phyloP scores from a whole-genome alignment of 2,797 vertebrate species.

The Limosa lapponica region DNA sequence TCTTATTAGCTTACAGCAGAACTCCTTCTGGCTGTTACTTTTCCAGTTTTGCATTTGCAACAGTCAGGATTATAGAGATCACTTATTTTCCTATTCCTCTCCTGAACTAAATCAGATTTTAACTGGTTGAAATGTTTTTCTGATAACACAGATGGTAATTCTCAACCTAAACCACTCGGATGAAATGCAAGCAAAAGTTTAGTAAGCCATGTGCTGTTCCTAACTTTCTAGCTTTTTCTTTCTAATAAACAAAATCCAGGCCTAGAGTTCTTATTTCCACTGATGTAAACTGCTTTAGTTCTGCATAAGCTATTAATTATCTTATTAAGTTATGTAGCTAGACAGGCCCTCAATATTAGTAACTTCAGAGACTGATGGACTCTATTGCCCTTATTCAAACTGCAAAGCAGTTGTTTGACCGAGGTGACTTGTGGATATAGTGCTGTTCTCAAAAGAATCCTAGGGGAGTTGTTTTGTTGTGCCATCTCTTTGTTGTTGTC shows the following conservation, averaged over 20 bases:
- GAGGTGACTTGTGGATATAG: not conserved
- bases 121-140: not conserved
- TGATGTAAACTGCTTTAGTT: not conserved
- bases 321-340: not conserved
- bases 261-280: not conserved
- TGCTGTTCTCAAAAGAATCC: not conserved
- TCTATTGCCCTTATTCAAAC: not conserved
- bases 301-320: not conserved
- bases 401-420: not conserved
- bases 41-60: not conserved
- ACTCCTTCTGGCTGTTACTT: not conserved
- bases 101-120: not conserved
- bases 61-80: not conserved
- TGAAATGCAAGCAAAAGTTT: not conserved
- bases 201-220: not conserved
- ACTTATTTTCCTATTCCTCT: not conserved
- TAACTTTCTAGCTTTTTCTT: not conserved
- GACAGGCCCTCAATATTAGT: not conserved
- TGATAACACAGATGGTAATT: not conserved
- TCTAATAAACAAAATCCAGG: not conserved
- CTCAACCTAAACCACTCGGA: not conserved
- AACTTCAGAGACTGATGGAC: not conserved
- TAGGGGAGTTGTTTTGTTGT: not conserved
- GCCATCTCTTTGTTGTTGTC: not conserved
- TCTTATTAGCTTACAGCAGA: not conserved